Evolutionary conservation across 2,113 vertebrate genomes (phyloP).

Genomic region (Pseudonaja textilis): DNA sequence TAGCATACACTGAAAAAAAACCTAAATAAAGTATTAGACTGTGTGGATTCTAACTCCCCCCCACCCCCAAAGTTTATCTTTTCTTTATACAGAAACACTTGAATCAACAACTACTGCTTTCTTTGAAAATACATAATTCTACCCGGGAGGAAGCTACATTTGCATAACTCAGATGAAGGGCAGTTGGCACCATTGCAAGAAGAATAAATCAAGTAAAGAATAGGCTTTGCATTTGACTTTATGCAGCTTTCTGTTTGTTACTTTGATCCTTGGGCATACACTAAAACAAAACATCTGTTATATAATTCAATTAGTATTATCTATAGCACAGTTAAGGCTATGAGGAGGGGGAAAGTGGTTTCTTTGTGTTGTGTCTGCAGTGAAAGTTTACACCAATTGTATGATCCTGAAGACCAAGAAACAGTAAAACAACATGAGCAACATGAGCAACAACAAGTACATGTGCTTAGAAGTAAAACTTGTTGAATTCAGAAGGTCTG

Average conservation of each 20-base stretch:
- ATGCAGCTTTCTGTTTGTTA: neutral
- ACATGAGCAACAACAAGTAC: neutral
- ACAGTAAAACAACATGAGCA: neutral
- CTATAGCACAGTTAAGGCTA: neutral
- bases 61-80: neutral
- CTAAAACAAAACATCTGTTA: neutral
- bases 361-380: conserved; percentile 9
- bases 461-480: neutral
- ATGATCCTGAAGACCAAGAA: neutral
- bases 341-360: neutral
- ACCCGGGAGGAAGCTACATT: neutral
- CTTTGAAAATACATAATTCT: neutral
- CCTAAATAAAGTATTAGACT: neutral
- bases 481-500: neutral
- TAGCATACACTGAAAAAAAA: neutral
- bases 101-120: neutral
- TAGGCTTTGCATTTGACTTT: neutral
- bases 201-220: neutral
- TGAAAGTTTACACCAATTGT: neutral
- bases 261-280: neutral
- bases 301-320: conserved; percentile 19
- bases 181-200: neutral
- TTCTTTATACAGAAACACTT: neutral
- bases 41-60: neutral
- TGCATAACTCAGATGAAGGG: neutral